These are phyloP conservation scores for Delphinus delphis DNA, from an alignment of 2,113 vertebrate genomes.

Conservation along the genomic window DNA sequence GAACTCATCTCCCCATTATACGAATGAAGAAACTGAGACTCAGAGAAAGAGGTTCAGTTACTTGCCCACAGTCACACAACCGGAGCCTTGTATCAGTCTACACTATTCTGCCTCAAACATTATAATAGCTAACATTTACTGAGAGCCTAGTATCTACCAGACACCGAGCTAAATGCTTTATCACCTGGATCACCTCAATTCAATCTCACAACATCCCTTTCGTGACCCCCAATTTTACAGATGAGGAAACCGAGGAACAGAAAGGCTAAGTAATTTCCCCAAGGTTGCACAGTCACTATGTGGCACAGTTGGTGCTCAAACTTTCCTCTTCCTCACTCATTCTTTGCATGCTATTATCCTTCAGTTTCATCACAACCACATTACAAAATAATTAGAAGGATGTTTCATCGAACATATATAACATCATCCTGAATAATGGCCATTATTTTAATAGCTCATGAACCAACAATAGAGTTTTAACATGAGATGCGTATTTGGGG, in stretches of 20 bases:
- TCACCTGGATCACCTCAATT: neutral
- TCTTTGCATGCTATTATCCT: neutral
- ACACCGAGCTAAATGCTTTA: neutral
- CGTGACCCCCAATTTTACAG: neutral
- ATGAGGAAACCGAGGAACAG: neutral
- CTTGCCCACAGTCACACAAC: neutral
- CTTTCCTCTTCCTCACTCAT: neutral
- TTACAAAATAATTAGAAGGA: neutral
- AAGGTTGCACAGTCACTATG: neutral
- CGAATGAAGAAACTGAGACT: neutral
- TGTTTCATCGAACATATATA: neutral
- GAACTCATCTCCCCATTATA: neutral
- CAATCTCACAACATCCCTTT: neutral
- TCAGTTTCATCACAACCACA: neutral
- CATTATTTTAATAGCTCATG: neutral
- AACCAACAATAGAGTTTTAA: neutral
- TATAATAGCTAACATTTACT: neutral
- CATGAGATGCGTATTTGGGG: rapidly evolving
- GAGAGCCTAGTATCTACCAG: neutral
- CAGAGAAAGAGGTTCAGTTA: neutral
- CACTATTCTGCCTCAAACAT: neutral
- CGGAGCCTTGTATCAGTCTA: no score
- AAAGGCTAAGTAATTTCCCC: neutral
- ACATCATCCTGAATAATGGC: neutral
- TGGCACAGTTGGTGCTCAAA: neutral